phyloP scores from a whole-genome alignment of 2,888 invertebrate genomes.

The Baccha elongata region DNA sequence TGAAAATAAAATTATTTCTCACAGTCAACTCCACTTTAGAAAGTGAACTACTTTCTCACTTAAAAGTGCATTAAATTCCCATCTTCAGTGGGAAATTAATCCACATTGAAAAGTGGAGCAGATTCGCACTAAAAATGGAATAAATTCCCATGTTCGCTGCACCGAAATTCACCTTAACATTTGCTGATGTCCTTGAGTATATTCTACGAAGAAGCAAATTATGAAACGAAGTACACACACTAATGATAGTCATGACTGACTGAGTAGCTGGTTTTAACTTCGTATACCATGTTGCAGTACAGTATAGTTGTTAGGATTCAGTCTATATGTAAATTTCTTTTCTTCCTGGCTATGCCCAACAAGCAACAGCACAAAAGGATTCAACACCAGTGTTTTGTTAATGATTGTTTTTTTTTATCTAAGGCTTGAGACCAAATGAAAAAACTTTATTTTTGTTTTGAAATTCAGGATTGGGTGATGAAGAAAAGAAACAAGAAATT shows the following conservation, averaged over 20 bases:
- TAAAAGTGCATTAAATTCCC: too few species aligned
- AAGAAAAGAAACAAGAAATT: conserved; percentile 43
- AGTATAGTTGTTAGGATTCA: conserved; percentile 31
- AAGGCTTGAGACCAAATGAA: not conserved
- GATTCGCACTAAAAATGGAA: too few species aligned
- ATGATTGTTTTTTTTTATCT: conserved; percentile 13
- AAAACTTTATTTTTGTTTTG: conserved; percentile 8
- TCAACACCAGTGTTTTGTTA: conserved; percentile 40
- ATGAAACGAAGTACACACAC: conserved; percentile 53
- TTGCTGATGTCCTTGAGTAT: conserved; percentile 51
- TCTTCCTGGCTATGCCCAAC: not conserved
- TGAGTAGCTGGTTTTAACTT: conserved; percentile 30
- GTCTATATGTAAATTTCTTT: not conserved
- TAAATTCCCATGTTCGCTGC: not conserved
- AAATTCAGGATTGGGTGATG: not conserved
- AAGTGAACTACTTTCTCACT: too few species aligned
- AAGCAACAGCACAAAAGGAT: conserved; percentile 9
- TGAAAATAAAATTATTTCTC: too few species aligned
- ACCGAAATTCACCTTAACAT: not conserved
- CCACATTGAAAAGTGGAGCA: too few species aligned
- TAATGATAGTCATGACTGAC: conserved; percentile 49
- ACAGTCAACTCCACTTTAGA: too few species aligned
- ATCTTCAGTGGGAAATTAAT: too few species aligned
- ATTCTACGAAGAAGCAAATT: conserved; percentile 49
- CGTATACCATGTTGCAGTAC: conserved; percentile 34